Conservation (phyloP, 1,140 invertebrate genomes). For the Pogonomyrmex barbatus region DNA sequence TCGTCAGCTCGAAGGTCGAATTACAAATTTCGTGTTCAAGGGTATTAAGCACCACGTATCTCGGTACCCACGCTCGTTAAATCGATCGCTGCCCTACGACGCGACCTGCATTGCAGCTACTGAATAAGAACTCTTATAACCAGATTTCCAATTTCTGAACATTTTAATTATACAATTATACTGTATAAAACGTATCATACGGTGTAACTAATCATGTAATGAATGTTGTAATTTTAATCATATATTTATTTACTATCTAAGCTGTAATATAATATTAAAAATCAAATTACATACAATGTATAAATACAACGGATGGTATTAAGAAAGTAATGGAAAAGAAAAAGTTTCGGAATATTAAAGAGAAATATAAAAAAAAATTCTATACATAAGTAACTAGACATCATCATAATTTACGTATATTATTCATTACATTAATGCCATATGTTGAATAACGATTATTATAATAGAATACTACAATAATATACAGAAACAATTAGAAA, state of each 20-base stretch:
- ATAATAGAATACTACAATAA: neutral
- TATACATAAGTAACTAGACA: neutral
- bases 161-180: slow-evolving; percentile 9
- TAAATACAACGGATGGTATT: neutral
- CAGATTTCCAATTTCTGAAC: slow-evolving; percentile 65
- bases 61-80: slow-evolving; percentile 71
- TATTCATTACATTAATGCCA: neutral
- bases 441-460: neutral
- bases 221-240: neutral
- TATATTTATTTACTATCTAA: neutral
- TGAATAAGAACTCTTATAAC: slow-evolving; percentile 49
- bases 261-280: neutral
- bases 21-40: slow-evolving; percentile 54
- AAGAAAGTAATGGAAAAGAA: neutral
- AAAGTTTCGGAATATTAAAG: neutral
- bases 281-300: neutral
- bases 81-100: slow-evolving; percentile 74
- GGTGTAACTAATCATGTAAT: neutral
- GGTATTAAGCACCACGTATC: slow-evolving; percentile 48
- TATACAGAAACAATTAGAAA: neutral
- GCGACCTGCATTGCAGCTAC: slow-evolving; percentile 73
- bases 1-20: slow-evolving; percentile 41
- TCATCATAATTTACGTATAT: neutral
- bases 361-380: neutral
- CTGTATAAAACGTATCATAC: neutral